Base-by-base conservation (phyloP, 1,140 invertebrate species). In the Adelges cooleyi region DNA sequence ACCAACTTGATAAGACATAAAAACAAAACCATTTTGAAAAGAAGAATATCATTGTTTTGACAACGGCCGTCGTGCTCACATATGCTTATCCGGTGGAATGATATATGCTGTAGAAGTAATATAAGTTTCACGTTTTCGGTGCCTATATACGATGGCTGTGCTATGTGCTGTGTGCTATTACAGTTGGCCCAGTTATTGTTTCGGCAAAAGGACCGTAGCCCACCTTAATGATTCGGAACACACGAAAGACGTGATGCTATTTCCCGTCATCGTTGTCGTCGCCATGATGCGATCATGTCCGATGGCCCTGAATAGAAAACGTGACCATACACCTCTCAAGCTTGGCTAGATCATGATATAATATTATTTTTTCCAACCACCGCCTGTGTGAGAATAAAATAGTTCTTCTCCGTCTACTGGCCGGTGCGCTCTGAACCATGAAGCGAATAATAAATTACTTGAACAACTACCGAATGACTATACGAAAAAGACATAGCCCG, bases 221-320 rank as follows among this genome's bases (percentile, higher is more conserved):
- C 40, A 17, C 33, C 13, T 27, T 50, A 33, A 25, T 48, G 18
- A 62, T 62, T 62, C 56, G 56, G 44, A 46, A 48, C 42, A 46
- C 56, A 62, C 56, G 56, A 62, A 51, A 59, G 56, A 62, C 56
- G 56, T 62, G 56, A 62, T 62, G 46, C 25, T 62, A 62, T 62
- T 53, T 53, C 29, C 33, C 29, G 29, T 48, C 17, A 18, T 59
- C 17, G n/a, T n/a, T n/a, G n/a, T n/a, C 36, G 36, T 13, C n/a
- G n/a, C 36, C 6, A 38, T 13, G 36, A 38, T 38, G 36, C 36
- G 36, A 8, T 11, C 20, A 4, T 9, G 23, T 8, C 15, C 23
- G 40, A 3, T n/a, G n/a, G 23, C 5, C 25, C 40, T 20, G 56
- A 33, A 62, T 27, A 13, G n/a, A 62, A 62, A 62, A 29, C 56